phyloP scores from a whole-genome alignment of 1,140 invertebrate genomes.

The Drosophila saltans region DNA sequence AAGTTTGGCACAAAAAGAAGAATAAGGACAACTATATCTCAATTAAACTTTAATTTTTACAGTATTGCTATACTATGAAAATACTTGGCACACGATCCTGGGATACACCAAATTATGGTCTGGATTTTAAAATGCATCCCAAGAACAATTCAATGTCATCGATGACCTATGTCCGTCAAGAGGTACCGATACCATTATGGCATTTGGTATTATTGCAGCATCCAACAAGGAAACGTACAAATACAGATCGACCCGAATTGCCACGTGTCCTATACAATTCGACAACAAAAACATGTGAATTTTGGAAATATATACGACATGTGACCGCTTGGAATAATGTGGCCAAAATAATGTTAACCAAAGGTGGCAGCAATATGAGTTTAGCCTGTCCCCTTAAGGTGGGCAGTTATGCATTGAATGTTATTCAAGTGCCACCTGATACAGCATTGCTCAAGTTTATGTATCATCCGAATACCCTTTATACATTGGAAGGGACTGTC shows the following conservation, averaged over 20 bases:
- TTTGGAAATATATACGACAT: slow-evolving; percentile 67
- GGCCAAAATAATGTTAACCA: slow-evolving; percentile 57
- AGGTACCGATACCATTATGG: slow-evolving; percentile 66
- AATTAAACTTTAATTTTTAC: too few relatives aligned
- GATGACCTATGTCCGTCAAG: slow-evolving; percentile 60
- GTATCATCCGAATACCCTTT: slow-evolving; percentile 73
- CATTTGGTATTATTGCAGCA: slow-evolving; percentile 61
- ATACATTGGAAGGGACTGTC: slow-evolving; percentile 60
- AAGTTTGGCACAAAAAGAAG: too few relatives aligned
- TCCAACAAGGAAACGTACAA: slow-evolving; percentile 18
- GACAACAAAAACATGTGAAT: slow-evolving; percentile 66
- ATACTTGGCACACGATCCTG: slow-evolving; percentile 36
- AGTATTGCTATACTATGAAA: slow-evolving; percentile 70
- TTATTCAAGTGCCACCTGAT: slow-evolving; percentile 69
- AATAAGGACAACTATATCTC: too few relatives aligned
- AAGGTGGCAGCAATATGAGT: slow-evolving; percentile 68
- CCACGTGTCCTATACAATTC: slow-evolving; percentile 65
- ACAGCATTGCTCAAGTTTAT: slow-evolving; percentile 70
- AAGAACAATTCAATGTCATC: slow-evolving; percentile 70
- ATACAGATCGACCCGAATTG: slow-evolving; percentile 12
- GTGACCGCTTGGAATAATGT: slow-evolving; percentile 68
- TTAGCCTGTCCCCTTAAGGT: slow-evolving; percentile 61
- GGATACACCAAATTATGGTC: slow-evolving; percentile 62
- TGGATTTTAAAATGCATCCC: slow-evolving; percentile 44
- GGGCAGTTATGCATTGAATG: slow-evolving; percentile 67